Base-by-base conservation (phyloP, 1,140 invertebrate species). In the Dendrolimus punctatus region DNA sequence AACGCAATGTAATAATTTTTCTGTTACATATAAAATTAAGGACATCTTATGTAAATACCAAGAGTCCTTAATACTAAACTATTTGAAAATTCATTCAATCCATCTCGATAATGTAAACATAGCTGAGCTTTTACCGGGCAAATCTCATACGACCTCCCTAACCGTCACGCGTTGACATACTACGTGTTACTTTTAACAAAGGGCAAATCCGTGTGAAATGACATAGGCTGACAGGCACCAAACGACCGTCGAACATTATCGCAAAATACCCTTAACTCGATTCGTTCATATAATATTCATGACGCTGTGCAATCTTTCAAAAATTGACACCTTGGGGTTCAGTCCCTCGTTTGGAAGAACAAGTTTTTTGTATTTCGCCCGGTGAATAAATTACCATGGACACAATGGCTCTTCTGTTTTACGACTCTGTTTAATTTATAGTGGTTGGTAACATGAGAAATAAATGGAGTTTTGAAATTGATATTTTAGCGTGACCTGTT, bases 151-250 rank as follows among this genome's bases (percentile, higher is more conserved):
- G 66, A 80, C 72, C 67, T 64, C 58, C 66, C 61, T 23, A 23
- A 3, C 62, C 59, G 62, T 64, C 60, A 71, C 53, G 57, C 57
- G 64, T 66, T 81, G 73, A 85, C 82, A 80, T 51, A 64, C 69
- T 82, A 85, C 82, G 80, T 85, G 82, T 80, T 82, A 83, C 78
- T 80, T 81, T 82, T 85, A 83, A 85, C 82, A 85, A 85, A 83
- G 76, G 80, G 73, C 74, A 80, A 85, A 85, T 83, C 79, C 79
- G 74, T 80, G 77, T 80, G 71, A 79, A 81, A 84, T 85, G 82
- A 85, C 82, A 85, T 76, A 85, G 82, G 82, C 79, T 80, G 82
- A 85, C 82, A 82, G 79, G 70, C 66, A 75, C 70, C 77, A 76
- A 84, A 81, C 76, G 77, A 74, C 65, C 62, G 71, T 68, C 64